Evolutionary conservation across 2,888 invertebrate species (phyloP).

Genomic region (Falcaria lacertinaria): DNA sequence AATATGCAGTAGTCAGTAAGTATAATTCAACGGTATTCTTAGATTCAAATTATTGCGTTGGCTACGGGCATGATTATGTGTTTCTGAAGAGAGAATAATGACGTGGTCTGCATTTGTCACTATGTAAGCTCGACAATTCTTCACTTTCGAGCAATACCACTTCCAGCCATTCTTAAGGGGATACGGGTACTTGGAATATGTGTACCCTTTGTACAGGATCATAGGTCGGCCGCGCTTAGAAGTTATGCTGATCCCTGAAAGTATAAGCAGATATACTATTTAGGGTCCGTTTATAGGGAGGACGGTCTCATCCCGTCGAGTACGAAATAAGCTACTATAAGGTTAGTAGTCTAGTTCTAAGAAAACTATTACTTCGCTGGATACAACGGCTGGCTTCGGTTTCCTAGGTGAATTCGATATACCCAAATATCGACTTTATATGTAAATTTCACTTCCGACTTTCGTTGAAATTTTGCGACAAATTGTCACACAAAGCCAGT

Average conservation of each 20-base stretch:
- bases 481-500: too few relatives aligned
- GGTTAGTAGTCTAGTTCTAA: too few relatives aligned
- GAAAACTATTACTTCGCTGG: too few relatives aligned
- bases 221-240: constrained; percentile 51
- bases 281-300: too few relatives aligned
- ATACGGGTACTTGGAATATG: constrained; percentile 51
- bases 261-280: too few relatives aligned
- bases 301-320: too few relatives aligned
- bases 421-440: too few relatives aligned
- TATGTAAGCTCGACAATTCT: constrained; percentile 52
- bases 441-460: too few relatives aligned
- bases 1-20: not conserved
- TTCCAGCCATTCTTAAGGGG: constrained; percentile 50
- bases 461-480: too few relatives aligned
- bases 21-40: not conserved
- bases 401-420: too few relatives aligned
- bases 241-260: constrained; percentile 31
- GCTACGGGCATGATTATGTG: constrained; percentile 27
- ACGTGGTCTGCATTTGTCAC: constrained; percentile 37
- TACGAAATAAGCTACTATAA: too few relatives aligned
- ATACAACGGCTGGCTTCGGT: too few relatives aligned
- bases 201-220: constrained; percentile 47
- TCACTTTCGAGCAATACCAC: constrained; percentile 61
- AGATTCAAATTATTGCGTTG: not conserved
- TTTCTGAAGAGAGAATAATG: constrained; percentile 31